Evolutionary conservation across 2,113 vertebrate species (phyloP).

Genomic region (Nannospalax galili): DNA sequence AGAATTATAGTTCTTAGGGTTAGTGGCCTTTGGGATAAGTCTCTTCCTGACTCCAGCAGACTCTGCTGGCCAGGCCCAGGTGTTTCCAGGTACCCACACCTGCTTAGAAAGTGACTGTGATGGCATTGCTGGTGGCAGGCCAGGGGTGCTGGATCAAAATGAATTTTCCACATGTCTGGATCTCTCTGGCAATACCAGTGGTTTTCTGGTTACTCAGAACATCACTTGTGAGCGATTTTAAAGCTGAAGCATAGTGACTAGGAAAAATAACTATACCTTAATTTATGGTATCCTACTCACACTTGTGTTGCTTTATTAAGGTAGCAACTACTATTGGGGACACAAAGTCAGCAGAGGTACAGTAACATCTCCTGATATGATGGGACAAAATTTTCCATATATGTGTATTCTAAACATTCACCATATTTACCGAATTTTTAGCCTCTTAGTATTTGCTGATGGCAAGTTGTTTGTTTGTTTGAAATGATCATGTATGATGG

Average conservation of each 20-base stretch:
- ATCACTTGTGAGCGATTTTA: not conserved
- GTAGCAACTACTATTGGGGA: not conserved
- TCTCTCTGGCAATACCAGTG: not conserved
- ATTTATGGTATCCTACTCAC: not conserved
- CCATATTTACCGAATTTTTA: not conserved
- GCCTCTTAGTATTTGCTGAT: too few relatives aligned
- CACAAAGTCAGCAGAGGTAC: not conserved
- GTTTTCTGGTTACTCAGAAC: not conserved
- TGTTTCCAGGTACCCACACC: constrained; percentile 37
- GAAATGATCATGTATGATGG: not conserved
- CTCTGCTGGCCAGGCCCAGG: constrained; percentile 62
- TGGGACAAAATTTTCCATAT: not conserved
- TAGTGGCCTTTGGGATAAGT: not conserved
- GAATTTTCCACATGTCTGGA: not conserved
- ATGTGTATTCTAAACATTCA: not conserved
- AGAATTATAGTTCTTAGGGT: constrained; percentile 10
- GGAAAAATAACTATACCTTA: not conserved
- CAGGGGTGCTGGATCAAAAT: too few relatives aligned
- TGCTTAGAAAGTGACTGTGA: constrained; percentile 34
- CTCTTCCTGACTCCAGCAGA: constrained; percentile 68
- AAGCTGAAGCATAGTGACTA: too few relatives aligned
- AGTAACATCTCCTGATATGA: not conserved
- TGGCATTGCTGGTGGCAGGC: not conserved
- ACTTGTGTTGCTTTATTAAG: not conserved
- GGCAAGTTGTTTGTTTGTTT: not conserved